These are phyloP conservation scores for Clavelina lepadiformis DNA, from an alignment of 23 tunicate species.

Conservation along the genomic window DNA sequence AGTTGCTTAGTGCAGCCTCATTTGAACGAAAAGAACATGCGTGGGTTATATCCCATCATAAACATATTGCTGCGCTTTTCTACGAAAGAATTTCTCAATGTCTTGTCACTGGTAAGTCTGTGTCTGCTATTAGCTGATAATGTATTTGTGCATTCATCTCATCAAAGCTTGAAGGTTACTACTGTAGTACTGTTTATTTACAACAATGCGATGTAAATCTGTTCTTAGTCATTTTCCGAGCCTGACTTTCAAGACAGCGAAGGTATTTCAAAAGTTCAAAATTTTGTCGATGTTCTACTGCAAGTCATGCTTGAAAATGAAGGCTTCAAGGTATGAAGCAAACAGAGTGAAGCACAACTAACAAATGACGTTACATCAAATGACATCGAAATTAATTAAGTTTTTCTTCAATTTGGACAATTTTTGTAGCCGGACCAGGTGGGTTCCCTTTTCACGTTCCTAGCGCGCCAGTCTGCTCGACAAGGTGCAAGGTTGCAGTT, in stretches of 20 bases:
- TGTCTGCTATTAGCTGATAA: neutral
- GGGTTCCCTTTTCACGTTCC: slow-evolving; percentile 81
- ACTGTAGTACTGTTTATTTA: too few species aligned
- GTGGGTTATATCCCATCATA: slow-evolving; percentile 60
- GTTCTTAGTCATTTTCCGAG: slow-evolving; percentile 77
- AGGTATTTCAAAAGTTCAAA: slow-evolving; percentile 62
- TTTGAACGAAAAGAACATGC: slow-evolving; percentile 22
- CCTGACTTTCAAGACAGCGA: slow-evolving; percentile 57
- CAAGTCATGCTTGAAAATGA: slow-evolving; percentile 75
- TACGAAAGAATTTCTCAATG: slow-evolving; percentile 86
- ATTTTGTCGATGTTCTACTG: slow-evolving; percentile 69
- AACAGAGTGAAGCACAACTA: too few species aligned
- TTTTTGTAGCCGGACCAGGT: slow-evolving; percentile 80
- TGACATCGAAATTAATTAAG: neutral
- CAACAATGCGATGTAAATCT: too few species aligned
- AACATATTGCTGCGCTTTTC: slow-evolving; percentile 62
- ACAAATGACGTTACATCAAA: neutral
- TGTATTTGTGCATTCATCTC: too few species aligned
- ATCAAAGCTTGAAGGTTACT: too few species aligned
- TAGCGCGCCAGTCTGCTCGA: slow-evolving; percentile 82
- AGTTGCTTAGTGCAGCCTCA: slow-evolving; percentile 39
- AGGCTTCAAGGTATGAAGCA: slow-evolving; percentile 59
- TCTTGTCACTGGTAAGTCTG: slow-evolving; percentile 63
- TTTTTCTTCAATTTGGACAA: too few species aligned
- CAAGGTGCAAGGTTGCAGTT: slow-evolving; percentile 47